These are phyloP conservation scores for Epizoanthus ramosus DNA, from an alignment of 92 coral and sea anemone species.

Conservation along the genomic window DNA sequence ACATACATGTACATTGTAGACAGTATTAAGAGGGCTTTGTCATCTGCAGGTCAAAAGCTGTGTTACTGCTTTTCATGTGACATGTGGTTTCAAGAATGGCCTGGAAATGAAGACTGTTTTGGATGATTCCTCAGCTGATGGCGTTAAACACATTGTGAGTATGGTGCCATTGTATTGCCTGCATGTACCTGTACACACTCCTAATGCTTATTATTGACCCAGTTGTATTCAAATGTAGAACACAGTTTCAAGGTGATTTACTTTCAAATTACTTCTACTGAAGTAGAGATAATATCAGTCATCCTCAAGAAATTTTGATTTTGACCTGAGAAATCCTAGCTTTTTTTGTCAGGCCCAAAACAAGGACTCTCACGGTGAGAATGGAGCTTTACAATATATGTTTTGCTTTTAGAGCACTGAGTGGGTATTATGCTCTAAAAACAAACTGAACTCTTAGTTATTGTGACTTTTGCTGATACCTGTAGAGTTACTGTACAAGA, in stretches of 20 bases:
- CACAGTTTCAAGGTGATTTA: background rate
- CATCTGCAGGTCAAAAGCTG: slow-evolving; percentile 83
- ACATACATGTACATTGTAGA: too few relatives aligned
- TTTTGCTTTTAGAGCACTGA: background rate
- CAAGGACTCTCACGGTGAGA: too few relatives aligned
- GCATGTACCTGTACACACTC: background rate
- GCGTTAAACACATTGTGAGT: slow-evolving; percentile 96
- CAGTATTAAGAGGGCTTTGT: too few relatives aligned
- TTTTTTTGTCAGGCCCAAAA: background rate
- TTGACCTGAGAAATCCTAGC: too few relatives aligned
- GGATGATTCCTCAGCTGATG: slow-evolving; percentile 92
- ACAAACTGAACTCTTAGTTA: background rate
- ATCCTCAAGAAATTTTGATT: too few relatives aligned
- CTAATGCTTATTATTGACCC: background rate
- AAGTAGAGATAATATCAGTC: background rate
- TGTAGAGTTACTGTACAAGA: slow-evolving; percentile 85
- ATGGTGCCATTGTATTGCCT: background rate
- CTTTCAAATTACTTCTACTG: background rate
- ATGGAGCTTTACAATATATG: too few relatives aligned
- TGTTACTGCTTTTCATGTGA: slow-evolving; percentile 97
- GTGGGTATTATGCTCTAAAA: too few relatives aligned
- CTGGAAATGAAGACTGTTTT: slow-evolving; percentile 92
- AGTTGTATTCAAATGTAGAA: too few relatives aligned
- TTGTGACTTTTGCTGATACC: background rate
- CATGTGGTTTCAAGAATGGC: slow-evolving; percentile 90